Evolutionary conservation across 2,888 invertebrate genomes (phyloP), one percentile per base, ranked within the genome.

Genomic region (Actias luna): DNA sequence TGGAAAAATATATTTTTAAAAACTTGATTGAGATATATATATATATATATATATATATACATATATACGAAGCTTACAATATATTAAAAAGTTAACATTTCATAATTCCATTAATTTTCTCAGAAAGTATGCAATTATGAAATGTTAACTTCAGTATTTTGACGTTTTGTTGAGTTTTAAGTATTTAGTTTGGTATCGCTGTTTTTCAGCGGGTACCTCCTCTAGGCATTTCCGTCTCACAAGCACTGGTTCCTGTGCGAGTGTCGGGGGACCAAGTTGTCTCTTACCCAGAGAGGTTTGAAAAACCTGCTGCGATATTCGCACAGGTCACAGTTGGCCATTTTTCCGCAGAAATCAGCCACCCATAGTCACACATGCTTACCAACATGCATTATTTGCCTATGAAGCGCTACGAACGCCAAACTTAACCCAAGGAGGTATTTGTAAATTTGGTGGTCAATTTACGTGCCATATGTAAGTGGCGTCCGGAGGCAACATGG

Each of bases 141-240:
- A 50, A 50, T 22, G 25, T 12, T 25, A 1, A 25, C 46, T 25
- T 22, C 46, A 50, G 25, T 12, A 25, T 50, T 22, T 10, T 50
- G 10, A 16, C 16, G 5, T n/a, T 42, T 42, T n/a, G n/a, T n/a
- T n/a, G n/a, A n/a, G n/a, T 18, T 12, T 22, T 22, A 8, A 10
- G 46, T 7, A 46, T 14, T 46, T 46, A n/a, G n/a, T n/a, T n/a
- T n/a, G n/a, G n/a, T 46, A 22, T n/a, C n/a, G n/a, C n/a, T n/a
- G 2, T 22, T n/a, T n/a, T n/a, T n/a, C n/a, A n/a, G n/a, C n/a
- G n/a, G n/a, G 55, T 55, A 29, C 29, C 55, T 55, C 55, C 55
- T 55, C 55, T 55, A n/a, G 29, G 29, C 8, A 55, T 55, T 55
- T 55, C 55, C 55, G 55, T 55, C 55, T 59, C 35, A 35, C 39